Base-by-base conservation (phyloP, 2,888 invertebrate species). In the Lasioglossum morio region DNA sequence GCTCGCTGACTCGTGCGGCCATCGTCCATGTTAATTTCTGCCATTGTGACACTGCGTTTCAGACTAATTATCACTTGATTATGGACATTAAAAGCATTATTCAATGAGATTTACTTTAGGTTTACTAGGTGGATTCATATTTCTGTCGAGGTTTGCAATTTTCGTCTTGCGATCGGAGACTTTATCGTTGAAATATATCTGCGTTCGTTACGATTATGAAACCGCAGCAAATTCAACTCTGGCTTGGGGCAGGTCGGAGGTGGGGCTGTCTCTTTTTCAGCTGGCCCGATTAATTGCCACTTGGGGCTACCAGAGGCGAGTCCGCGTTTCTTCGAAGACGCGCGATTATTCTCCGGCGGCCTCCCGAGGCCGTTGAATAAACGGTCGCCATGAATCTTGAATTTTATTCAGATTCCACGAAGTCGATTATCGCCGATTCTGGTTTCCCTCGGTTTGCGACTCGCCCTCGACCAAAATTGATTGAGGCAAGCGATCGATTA, bases 341-440 rank as follows among this genome's bases (percentile, higher is more conserved):
- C 60, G 27, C 46, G 46, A 60, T 34, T 46, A 19, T 34, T 66
- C 66, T 66, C 66, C 66, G 66, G 34, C 19, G 4, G 19, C 66
- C 66, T 34, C 27, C 57, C n/a, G 27, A 57, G 37, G n/a, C 63
- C 30, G 63, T 30, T 4, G 79, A 79, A 79, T 37, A 48, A 79
- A 79, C 48, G 57, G 57, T 34, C 34, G 48, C 48, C 40, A 70
- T 74, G 57, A 70, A 79, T 79, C 74, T 74, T 27, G 16, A 60
- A 53, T 80, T 82, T 60, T 60, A 46, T 75, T 60, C 70, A 80
- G 75, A 82, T 74, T 74, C 46, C 69, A 14, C 16, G n/a, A 16
- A 27, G 14, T 43, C 34, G 23, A 12, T 73, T 69, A 79, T 82
- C 43, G 30, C 30, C 34, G 66, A 34, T 4, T 8, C 37, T 12